These are phyloP conservation scores for Umimayanthus chanpuru DNA, from an alignment of 92 coral and sea anemone genomes.

Conservation along the genomic window DNA sequence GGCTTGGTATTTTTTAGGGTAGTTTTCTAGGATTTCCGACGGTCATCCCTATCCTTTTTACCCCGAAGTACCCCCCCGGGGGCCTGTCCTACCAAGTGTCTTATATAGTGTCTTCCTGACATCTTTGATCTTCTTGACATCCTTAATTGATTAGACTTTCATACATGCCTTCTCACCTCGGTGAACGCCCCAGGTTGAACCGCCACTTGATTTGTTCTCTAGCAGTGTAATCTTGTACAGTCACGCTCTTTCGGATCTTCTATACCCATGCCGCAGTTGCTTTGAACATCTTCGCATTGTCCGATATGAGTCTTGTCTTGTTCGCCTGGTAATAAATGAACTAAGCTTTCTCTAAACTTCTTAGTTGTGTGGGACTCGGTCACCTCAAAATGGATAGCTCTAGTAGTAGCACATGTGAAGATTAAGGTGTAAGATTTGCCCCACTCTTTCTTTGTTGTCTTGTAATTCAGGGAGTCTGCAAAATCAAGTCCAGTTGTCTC, in stretches of 20 bases:
- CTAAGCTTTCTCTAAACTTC: constrained; percentile 42
- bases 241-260: constrained; percentile 42
- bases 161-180: constrained; percentile 73
- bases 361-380: background rate
- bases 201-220: constrained; percentile 54
- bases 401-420: constrained; percentile 47
- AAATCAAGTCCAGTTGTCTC: constrained; percentile 63
- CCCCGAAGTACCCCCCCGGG: too few relatives aligned
- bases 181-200: constrained; percentile 63
- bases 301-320: constrained; percentile 41
- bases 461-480: background rate
- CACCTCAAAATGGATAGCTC: constrained; percentile 55
- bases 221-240: constrained; percentile 42
- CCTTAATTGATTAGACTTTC: constrained; percentile 52
- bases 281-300: constrained; percentile 53
- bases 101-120: constrained; percentile 49
- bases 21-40: too few relatives aligned
- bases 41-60: too few relatives aligned
- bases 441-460: background rate
- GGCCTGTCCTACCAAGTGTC: too few relatives aligned
- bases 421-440: constrained; percentile 52
- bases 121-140: constrained; percentile 62
- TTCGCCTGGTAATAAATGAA: constrained; percentile 47
- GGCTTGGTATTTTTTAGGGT: too few relatives aligned
- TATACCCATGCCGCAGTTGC: constrained; percentile 16